phyloP scores from a whole-genome alignment of 2,888 invertebrate genomes.

The Callinectes sapidus region DNA sequence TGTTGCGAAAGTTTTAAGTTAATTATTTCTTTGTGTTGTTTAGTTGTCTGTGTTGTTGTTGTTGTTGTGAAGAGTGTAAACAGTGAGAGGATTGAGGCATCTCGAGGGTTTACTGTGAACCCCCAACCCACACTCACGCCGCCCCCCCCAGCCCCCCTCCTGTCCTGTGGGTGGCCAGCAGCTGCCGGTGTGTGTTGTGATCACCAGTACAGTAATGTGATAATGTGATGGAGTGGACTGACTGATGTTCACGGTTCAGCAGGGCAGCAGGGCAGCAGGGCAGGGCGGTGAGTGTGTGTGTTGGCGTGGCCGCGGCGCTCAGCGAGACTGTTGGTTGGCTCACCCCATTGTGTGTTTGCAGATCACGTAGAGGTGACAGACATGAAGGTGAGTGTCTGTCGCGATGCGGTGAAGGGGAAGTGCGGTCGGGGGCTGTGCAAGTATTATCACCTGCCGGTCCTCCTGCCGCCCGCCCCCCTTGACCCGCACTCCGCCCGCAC shows the following conservation, averaged over 20 bases:
- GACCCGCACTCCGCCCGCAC: slow-evolving; percentile 79
- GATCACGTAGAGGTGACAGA: slow-evolving; percentile 97
- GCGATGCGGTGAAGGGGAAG: slow-evolving; percentile 95
- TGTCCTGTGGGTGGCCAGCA: neutral
- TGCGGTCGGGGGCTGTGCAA: slow-evolving; percentile 96
- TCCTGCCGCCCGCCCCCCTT: slow-evolving; percentile 88
- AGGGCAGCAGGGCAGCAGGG: neutral
- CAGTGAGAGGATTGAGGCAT: neutral
- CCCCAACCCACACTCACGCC: neutral
- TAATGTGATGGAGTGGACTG: neutral
- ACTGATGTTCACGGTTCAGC: neutral
- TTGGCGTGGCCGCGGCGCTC: neutral
- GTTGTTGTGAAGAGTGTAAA: neutral
- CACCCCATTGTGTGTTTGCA: slow-evolving; percentile 78
- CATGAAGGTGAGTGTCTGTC: slow-evolving; percentile 96
- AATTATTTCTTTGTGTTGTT: neutral
- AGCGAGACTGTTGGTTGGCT: neutral
- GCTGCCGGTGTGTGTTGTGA: neutral
- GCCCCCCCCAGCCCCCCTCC: too few species aligned
- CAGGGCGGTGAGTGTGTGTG: slow-evolving; percentile 16
- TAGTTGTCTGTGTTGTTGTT: neutral
- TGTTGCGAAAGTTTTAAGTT: neutral
- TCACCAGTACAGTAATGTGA: neutral
- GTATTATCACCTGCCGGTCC: slow-evolving; percentile 97
- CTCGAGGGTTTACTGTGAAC: slow-evolving; percentile 14